Evolutionary conservation across 2,888 invertebrate genomes (phyloP), one percentile per base, ranked within the genome.

Genomic region (Andrena dorsata): DNA sequence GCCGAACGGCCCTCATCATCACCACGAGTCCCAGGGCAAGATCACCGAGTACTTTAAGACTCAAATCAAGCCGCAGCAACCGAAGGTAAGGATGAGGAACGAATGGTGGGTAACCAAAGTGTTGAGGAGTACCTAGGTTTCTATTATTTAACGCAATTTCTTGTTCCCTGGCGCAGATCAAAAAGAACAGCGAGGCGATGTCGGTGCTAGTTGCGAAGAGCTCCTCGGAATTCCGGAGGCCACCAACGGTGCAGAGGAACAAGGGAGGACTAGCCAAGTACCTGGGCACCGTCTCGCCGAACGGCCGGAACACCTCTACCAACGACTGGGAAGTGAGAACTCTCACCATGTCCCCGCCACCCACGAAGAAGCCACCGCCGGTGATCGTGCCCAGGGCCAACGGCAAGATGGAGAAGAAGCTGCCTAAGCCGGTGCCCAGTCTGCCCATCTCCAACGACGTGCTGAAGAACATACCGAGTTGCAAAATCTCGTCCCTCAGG

Each of bases 21-120:
- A 91, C 65, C 90, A 92, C 88, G 92, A 93, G 78, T 85, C 92
- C 5, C 97, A 97, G 94, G 97, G 97, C 68, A 97, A 97, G 94
- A 98, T 98, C 92, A 97, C 97, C 32, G 97, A 97, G 91, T 98
- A 96, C 94, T 98, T 97, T 94, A 97, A 97, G 93, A 96, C 97
- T 84, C 97, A 97, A 94, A 96, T 97, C 95, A 97, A 97, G 94
- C 96, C 96, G 41, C 95, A 95, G 53, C 92, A 92, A 61, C 73
- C 90, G 47, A 92, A 91, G 89, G 92, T 91, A 68, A 61, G 23
- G n/a, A n/a, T 70, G 16, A n/a, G 26, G 10, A 4, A 4, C 20
- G 8, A 2, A 20, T 8, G 20, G 0, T 53, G 8, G 3, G 0
- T 53, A 8, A 53, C 20, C 8, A 20, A 53, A 2, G 1, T 41